phyloP scores from a whole-genome alignment of 2,797 vertebrate species.

The Ctenochaetus hawaiiensis region DNA sequence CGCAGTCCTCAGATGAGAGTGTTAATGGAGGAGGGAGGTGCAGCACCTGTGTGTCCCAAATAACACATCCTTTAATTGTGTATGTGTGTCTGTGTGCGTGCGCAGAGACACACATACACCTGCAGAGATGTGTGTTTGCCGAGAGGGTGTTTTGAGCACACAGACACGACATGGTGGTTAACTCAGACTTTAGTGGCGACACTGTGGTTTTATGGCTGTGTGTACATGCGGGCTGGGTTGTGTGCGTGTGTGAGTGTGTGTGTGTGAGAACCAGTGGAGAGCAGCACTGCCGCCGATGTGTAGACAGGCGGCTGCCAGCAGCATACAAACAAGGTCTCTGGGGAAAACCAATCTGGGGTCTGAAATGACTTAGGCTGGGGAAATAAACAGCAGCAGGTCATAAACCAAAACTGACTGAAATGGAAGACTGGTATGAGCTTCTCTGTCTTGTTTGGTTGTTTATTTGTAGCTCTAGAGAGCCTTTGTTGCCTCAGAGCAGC shows the following conservation, averaged over 20 bases:
- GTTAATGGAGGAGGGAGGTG: constrained; percentile 36
- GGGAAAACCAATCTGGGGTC: constrained; percentile 70
- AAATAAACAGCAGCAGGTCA: constrained; percentile 74
- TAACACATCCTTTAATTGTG: not conserved
- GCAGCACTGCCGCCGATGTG: constrained; percentile 10
- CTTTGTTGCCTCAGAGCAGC: constrained; percentile 35
- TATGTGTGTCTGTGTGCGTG: not conserved
- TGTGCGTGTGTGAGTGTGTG: constrained; percentile 3
- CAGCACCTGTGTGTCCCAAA: constrained; percentile 14
- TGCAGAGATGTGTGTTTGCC: not conserved
- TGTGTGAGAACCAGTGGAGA: not conserved
- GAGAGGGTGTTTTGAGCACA: constrained; percentile 10
- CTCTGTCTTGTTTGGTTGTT: constrained; percentile 62
- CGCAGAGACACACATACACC: not conserved
- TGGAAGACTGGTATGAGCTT: constrained; percentile 56
- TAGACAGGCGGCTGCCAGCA: constrained; percentile 64
- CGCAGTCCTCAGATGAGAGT: constrained; percentile 9
- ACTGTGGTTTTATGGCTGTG: constrained; percentile 39
- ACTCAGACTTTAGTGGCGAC: constrained; percentile 33
- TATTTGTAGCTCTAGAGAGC: constrained; percentile 54
- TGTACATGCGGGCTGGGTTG: constrained; percentile 7
- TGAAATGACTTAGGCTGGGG: constrained; percentile 67
- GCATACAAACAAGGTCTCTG: constrained; percentile 74
- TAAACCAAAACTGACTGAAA: constrained; percentile 72
- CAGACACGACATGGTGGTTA: constrained; percentile 35